phyloP scores from a whole-genome alignment of 2,113 vertebrate species.

The Dipodomys ordii region DNA sequence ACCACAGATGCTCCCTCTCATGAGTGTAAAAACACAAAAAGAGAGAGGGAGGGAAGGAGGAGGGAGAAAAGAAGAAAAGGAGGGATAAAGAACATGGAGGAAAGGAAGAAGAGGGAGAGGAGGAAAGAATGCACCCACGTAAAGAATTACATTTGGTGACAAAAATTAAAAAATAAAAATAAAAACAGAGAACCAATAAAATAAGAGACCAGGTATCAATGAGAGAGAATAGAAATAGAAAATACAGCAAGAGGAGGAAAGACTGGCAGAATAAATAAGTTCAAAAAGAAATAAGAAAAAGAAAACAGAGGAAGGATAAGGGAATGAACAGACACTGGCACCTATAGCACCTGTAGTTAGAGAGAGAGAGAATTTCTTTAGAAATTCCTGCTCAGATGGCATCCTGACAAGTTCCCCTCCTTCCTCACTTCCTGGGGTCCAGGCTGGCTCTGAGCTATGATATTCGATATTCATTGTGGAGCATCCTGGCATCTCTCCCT shows the following conservation, averaged over 20 bases:
- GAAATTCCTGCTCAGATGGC: background rate
- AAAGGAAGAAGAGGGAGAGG: background rate
- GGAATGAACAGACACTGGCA: background rate
- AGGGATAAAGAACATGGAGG: background rate
- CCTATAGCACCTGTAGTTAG: background rate
- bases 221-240: background rate
- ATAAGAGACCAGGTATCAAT: background rate
- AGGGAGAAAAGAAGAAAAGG: background rate
- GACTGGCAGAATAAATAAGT: background rate
- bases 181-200: background rate
- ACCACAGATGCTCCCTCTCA: background rate
- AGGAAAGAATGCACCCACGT: background rate
- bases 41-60: no score
- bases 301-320: background rate
- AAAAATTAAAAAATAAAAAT: background rate
- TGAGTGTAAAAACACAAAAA: conserved; percentile 2
- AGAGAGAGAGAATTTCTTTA: background rate
- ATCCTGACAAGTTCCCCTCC: background rate
- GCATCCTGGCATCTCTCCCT: background rate
- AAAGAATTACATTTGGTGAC: background rate
- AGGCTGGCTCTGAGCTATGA: background rate
- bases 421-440: background rate
- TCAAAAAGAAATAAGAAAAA: background rate
- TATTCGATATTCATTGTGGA: conserved; percentile 11
- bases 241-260: background rate